Evolutionary conservation across 2,797 vertebrate species (phyloP).

Genomic region (Bradypodion ventrale): DNA sequence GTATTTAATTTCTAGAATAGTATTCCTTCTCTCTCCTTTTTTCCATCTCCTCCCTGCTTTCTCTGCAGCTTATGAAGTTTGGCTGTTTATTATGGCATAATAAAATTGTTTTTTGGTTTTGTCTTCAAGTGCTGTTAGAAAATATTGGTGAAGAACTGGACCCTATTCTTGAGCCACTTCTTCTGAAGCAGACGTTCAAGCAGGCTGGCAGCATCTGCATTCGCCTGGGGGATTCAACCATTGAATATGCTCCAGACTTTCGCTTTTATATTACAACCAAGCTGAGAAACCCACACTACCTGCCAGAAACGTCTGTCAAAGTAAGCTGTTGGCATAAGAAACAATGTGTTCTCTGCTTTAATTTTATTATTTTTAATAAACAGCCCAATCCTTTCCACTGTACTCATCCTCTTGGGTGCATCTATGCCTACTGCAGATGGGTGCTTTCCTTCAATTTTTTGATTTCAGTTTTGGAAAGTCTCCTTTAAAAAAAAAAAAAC

Average conservation of each 20-base stretch:
- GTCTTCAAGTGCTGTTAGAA: conserved; percentile 83
- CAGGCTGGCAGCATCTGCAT: conserved; percentile 85
- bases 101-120: conserved; percentile 8
- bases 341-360: background rate
- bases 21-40: background rate
- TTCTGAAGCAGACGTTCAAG: conserved; percentile 91
- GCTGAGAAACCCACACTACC: conserved; percentile 88
- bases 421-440: background rate
- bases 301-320: conserved; percentile 89
- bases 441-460: background rate
- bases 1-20: background rate
- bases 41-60: background rate
- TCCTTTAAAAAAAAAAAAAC: too few relatives aligned
- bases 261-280: conserved; percentile 92
- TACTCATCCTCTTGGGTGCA: background rate
- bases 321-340: conserved; percentile 65
- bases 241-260: conserved; percentile 87
- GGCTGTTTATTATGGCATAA: background rate
- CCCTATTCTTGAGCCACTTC: conserved; percentile 87
- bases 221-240: conserved; percentile 85
- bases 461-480: conserved; percentile 27
- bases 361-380: too few relatives aligned
- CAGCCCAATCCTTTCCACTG: background rate
- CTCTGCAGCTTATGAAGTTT: background rate
- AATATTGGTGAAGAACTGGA: conserved; percentile 90